phyloP scores from a whole-genome alignment of 64 coral and sea anemone species.

The Montipora foliosa region DNA sequence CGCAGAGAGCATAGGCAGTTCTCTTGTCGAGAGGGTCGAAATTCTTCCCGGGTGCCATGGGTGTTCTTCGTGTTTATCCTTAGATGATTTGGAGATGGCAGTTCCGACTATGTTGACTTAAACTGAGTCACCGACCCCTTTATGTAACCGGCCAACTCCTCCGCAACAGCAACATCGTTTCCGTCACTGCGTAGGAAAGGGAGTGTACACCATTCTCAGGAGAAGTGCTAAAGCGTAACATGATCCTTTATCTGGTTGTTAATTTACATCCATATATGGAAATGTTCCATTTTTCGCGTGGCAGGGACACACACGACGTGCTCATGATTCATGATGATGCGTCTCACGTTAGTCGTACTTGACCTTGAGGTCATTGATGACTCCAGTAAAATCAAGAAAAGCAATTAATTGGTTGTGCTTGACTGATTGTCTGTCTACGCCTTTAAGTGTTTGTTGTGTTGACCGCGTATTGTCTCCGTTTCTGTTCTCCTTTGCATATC shows the following conservation, averaged over 20 bases:
- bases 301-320: not conserved
- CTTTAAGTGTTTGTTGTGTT: not conserved
- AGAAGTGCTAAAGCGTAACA: not conserved
- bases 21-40: not conserved
- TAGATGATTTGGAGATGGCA: not conserved
- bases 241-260: not conserved
- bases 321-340: not conserved
- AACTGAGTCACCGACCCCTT: not conserved
- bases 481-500: not conserved
- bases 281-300: not conserved
- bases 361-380: not conserved
- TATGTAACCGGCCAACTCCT: not conserved
- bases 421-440: not conserved
- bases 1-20: not conserved
- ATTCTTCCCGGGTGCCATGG: not conserved
- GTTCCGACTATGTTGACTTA: not conserved
- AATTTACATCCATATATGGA: constrained; percentile 27
- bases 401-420: not conserved
- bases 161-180: no score
- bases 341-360: not conserved
- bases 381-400: not conserved
- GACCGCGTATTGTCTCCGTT: not conserved
- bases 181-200: not conserved
- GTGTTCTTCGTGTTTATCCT: not conserved
- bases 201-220: not conserved